Evolutionary conservation across 2,113 vertebrate genomes (phyloP).

Genomic region (Charadrius vociferus): DNA sequence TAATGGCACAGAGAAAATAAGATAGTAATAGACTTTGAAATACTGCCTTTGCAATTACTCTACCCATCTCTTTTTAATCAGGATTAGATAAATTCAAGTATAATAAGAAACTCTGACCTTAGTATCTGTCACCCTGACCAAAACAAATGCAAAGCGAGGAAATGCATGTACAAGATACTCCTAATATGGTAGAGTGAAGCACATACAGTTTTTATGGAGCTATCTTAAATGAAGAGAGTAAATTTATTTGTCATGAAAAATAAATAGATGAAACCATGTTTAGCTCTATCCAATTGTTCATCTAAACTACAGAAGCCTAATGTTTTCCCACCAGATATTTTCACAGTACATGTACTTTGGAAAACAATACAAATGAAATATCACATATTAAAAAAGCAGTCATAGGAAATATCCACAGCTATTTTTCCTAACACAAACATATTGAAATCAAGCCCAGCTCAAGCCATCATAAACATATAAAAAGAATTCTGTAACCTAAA

Average conservation of each 20-base stretch:
- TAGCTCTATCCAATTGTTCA: background rate
- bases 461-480: background rate
- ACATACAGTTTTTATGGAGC: rapidly evolving
- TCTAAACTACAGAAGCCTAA: background rate
- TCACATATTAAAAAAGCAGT: background rate
- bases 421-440: background rate
- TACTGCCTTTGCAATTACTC: background rate
- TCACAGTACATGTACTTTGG: background rate
- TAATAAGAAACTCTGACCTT: background rate
- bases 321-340: background rate
- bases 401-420: background rate
- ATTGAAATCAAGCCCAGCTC: background rate
- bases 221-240: background rate
- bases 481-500: background rate
- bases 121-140: background rate
- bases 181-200: background rate
- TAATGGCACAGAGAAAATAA: background rate
- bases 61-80: background rate
- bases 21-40: background rate
- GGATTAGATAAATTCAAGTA: background rate
- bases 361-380: background rate
- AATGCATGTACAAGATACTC: background rate
- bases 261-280: background rate
- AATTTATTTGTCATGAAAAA: background rate
- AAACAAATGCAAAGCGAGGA: background rate